Conservation (phyloP, 2,113 vertebrate genomes). For the Hippopotamus amphibius region DNA sequence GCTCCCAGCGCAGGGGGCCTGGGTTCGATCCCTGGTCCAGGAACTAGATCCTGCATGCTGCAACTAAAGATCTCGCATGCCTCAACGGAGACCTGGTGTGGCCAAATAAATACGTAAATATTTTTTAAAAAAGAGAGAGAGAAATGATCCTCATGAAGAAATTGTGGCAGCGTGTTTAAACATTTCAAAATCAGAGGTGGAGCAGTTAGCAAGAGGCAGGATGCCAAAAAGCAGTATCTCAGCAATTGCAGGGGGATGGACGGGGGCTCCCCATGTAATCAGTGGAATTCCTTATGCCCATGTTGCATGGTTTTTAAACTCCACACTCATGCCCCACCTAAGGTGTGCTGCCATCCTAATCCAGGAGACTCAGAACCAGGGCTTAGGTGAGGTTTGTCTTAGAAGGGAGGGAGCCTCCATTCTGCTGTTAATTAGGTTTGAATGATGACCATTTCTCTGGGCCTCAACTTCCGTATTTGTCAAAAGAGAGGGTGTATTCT, state of each 20-base stretch:
- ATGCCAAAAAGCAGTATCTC: not conserved
- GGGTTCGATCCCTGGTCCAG: no score
- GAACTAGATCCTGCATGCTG: no score
- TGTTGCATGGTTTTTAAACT: not conserved
- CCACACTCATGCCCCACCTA: fast-evolving
- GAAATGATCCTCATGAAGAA: not conserved
- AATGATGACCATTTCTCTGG: not conserved
- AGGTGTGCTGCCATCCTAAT: not conserved
- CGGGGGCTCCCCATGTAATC: not conserved
- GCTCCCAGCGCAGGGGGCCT: no score
- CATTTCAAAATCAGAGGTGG: not conserved
- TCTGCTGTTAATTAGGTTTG: not conserved
- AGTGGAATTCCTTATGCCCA: fast-evolving
- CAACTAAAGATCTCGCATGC: no score
- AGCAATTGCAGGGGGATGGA: not conserved
- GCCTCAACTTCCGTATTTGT: not conserved
- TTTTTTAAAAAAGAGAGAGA: no score
- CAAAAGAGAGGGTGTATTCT: not conserved
- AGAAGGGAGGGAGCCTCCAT: not conserved
- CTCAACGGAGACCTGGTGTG: no score
- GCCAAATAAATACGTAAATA: no score
- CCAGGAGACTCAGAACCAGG: not conserved
- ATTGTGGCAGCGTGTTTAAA: no score
- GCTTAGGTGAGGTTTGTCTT: not conserved
- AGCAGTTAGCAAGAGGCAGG: not conserved